A percentile compares a stretch with the other conserved stretches of the same genome.
These are phyloP conservation scores for Ornithorhynchus anatinus DNA, from an alignment of 2,113 vertebrate species.

Conservation along the genomic window DNA sequence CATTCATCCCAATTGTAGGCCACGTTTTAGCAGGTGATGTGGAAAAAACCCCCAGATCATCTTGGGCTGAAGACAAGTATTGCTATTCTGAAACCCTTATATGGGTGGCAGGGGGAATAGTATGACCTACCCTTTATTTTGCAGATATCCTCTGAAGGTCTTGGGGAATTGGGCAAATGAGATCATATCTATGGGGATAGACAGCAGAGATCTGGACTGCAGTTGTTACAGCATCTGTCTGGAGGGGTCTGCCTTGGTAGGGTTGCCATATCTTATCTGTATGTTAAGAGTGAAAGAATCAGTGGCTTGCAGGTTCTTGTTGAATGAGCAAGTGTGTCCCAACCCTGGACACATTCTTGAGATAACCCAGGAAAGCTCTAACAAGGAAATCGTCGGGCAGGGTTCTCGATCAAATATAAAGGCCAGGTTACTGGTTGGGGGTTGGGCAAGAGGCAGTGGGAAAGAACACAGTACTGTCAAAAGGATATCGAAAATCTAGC, in stretches of 20 bases:
- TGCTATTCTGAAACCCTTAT: too few relatives aligned
- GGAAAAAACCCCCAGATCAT: neutral
- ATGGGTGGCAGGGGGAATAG: neutral
- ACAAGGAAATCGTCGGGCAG: neutral
- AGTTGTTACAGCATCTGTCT: too few relatives aligned
- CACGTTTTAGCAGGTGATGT: neutral
- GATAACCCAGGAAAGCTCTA: neutral
- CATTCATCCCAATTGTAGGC: neutral
- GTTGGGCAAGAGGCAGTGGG: too few relatives aligned
- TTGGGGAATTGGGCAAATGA: neutral
- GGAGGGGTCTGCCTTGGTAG: neutral
- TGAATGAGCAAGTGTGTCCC: neutral
- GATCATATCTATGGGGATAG: neutral
- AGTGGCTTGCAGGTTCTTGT: neutral
- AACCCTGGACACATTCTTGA: neutral
- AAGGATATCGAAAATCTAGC: neutral
- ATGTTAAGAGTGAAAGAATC: neutral
- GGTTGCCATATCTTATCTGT: neutral
- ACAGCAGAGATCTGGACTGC: too few relatives aligned
- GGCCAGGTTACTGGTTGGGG: neutral
- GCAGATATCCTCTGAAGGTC: neutral
- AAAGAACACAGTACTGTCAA: neutral
- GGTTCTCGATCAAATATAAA: neutral
- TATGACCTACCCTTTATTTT: constrained; percentile 1
- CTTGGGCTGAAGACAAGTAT: neutral